Percentiles rank a stretch among this genome's conserved stretches.
Conservation (phyloP, 2,113 vertebrate genomes). For the Cygnus buccinator region DNA sequence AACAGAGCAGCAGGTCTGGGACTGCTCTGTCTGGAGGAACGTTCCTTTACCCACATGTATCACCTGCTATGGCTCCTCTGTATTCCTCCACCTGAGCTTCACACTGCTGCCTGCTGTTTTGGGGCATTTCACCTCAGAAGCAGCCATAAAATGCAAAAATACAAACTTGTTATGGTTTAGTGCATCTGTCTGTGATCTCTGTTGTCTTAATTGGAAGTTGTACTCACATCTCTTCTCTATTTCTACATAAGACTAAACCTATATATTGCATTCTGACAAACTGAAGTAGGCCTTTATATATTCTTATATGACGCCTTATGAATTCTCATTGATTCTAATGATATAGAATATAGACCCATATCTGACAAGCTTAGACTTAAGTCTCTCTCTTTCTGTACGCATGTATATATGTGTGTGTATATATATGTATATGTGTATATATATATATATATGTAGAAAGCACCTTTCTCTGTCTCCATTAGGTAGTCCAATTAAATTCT, state of each 20-base stretch:
- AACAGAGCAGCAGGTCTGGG: neutral
- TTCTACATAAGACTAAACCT: neutral
- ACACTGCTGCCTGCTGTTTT: neutral
- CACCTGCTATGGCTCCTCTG: neutral
- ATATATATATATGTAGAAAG: neutral
- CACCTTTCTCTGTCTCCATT: conserved; percentile 22
- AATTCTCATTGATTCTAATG: neutral
- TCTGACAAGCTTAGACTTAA: neutral
- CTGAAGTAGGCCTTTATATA: neutral
- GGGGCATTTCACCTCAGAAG: neutral
- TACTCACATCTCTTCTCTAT: neutral
- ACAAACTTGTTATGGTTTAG: neutral
- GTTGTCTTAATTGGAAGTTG: neutral
- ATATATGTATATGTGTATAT: accelerated
- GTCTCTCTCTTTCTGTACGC: no score
- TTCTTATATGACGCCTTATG: neutral
- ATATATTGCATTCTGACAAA: neutral
- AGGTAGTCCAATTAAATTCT: conserved; percentile 24
- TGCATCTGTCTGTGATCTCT: neutral
- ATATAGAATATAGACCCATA: neutral
- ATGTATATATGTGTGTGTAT: accelerated
- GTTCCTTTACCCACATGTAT: neutral
- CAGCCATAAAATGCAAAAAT: neutral
- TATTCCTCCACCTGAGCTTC: neutral
- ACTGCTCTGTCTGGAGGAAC: neutral